Conservation (phyloP, 2,113 vertebrate species). For the Cyanistes caeruleus region DNA sequence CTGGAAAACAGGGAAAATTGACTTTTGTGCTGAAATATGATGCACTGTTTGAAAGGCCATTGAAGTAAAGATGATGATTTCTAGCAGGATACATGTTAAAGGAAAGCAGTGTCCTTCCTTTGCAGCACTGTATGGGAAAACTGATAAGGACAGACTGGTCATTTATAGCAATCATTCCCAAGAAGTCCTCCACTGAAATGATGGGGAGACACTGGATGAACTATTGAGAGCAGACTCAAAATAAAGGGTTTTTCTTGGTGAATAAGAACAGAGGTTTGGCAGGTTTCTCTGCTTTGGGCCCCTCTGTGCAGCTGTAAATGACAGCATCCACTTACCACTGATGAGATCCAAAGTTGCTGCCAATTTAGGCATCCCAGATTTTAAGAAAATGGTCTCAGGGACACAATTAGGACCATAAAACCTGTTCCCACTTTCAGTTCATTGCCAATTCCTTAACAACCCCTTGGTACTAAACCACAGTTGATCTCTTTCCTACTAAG, state of each 20-base stretch:
- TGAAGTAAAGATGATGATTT: background rate
- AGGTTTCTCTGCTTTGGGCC: background rate
- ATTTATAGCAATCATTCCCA: background rate
- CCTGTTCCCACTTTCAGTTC: background rate
- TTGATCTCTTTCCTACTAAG: background rate
- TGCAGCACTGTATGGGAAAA: background rate
- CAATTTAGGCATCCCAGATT: background rate
- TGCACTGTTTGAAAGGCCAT: background rate
- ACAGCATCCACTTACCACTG: background rate
- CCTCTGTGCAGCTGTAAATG: background rate
- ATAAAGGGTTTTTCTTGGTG: background rate
- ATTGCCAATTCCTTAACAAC: background rate
- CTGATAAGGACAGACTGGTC: background rate
- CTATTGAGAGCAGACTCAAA: background rate
- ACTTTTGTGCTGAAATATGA: background rate
- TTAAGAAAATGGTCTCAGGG: background rate
- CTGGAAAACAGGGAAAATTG: background rate
- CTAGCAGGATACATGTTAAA: background rate
- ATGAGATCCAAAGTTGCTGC: background rate
- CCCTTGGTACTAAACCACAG: background rate
- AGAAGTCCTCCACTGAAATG: background rate
- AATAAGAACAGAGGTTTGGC: background rate
- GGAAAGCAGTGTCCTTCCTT: background rate
- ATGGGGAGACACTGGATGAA: background rate
- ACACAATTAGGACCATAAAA: background rate